Conservation (phyloP, 2,797 vertebrate genomes). For the Sebastes iracundus region DNA sequence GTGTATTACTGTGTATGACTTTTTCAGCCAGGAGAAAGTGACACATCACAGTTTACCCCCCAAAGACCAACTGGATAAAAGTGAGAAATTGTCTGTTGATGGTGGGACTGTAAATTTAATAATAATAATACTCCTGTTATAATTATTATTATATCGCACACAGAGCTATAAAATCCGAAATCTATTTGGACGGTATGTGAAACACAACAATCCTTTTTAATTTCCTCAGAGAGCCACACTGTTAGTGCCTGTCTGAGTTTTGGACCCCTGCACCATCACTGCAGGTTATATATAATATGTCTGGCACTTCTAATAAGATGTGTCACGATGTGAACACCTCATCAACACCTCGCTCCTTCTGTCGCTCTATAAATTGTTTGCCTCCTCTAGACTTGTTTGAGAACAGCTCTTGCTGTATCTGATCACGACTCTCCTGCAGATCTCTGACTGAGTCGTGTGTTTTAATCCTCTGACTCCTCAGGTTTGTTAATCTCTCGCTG, state of each 20-base stretch:
- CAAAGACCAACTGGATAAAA: not conserved
- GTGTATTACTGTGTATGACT: not conserved
- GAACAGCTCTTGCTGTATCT: not conserved
- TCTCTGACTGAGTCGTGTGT: not conserved
- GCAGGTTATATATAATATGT: constrained; percentile 37
- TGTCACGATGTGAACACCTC: constrained; percentile 44
- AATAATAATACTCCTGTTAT: not conserved
- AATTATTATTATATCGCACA: constrained; percentile 18
- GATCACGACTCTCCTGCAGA: not conserved
- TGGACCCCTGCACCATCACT: not conserved
- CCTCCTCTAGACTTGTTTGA: constrained; percentile 39
- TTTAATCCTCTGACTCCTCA: not conserved
- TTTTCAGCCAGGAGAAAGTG: not conserved
- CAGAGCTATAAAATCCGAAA: not conserved
- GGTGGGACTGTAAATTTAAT: constrained; percentile 7
- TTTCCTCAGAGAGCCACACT: constrained; percentile 65
- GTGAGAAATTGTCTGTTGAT: not conserved
- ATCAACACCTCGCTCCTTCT: constrained; percentile 8
- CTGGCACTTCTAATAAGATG: constrained; percentile 54
- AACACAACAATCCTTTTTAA: constrained; percentile 46
- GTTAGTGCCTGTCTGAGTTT: constrained; percentile 31
- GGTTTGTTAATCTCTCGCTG: not conserved
- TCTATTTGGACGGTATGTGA: not conserved
- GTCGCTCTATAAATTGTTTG: constrained; percentile 31
- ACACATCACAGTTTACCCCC: not conserved